phyloP scores from a whole-genome alignment of 1,140 invertebrate species.

The Solenopsis invicta region DNA sequence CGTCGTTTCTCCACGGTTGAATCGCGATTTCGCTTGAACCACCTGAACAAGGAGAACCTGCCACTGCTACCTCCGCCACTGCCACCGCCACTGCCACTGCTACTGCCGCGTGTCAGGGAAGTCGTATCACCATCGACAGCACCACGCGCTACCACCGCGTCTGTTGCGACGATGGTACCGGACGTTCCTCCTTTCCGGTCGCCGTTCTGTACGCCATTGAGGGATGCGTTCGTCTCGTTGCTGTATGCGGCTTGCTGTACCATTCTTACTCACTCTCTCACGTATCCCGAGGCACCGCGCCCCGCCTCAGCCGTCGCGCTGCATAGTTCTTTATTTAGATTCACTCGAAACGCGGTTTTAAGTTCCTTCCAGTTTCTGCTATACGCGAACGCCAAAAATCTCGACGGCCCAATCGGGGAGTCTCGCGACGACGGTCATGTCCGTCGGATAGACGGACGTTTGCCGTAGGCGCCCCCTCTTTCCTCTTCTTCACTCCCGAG shows the following conservation, averaged over 20 bases:
- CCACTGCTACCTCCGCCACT: constrained; percentile 50
- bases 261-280: constrained; percentile 79
- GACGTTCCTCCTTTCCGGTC: constrained; percentile 61
- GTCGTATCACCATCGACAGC: constrained; percentile 41
- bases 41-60: constrained; percentile 83
- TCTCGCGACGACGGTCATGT: constrained; percentile 10
- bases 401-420: constrained; percentile 26
- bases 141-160: constrained; percentile 67
- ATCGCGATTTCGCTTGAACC: constrained; percentile 80
- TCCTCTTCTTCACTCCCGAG: neutral
- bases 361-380: constrained; percentile 72
- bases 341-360: constrained; percentile 71
- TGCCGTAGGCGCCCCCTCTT: neutral
- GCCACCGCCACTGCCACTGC: neutral
- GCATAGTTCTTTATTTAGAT: constrained; percentile 82
- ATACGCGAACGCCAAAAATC: constrained; percentile 54
- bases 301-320: constrained; percentile 62
- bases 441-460: neutral
- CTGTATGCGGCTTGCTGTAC: constrained; percentile 78
- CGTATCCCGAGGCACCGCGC: constrained; percentile 62
- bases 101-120: constrained; percentile 51
- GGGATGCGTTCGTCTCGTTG: constrained; percentile 66
- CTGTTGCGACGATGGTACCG: constrained; percentile 66
- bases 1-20: constrained; percentile 68
- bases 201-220: constrained; percentile 74